Conservation (phyloP, 2,797 vertebrate genomes). For the Rousettus madagascariensis region DNA sequence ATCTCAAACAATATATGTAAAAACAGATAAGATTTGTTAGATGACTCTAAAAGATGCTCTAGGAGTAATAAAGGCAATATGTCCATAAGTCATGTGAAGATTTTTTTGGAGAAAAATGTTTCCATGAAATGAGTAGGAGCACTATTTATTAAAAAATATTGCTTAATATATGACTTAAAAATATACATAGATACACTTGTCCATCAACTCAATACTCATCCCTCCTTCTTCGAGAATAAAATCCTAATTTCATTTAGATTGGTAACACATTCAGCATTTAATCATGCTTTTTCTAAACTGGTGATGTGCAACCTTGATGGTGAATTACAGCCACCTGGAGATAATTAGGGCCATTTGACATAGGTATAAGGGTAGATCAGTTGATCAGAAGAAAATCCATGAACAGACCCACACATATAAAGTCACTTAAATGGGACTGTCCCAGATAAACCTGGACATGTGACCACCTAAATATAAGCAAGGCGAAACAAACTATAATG, state of each 20-base stretch:
- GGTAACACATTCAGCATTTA: conserved; percentile 5
- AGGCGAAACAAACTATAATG: not conserved
- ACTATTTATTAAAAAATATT: not conserved
- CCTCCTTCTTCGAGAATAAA: not conserved
- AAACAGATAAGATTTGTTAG: not conserved
- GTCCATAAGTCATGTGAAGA: not conserved
- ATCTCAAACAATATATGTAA: not conserved
- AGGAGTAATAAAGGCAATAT: not conserved
- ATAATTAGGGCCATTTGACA: not conserved
- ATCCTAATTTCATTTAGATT: not conserved
- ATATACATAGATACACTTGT: not conserved
- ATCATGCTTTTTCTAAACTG: not conserved
- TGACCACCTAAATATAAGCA: not conserved
- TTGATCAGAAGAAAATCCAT: not conserved
- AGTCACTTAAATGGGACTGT: not conserved
- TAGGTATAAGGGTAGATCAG: not conserved
- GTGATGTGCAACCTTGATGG: not conserved
- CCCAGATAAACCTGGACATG: not conserved
- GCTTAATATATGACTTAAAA: not conserved
- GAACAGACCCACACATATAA: not conserved
- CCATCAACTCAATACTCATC: not conserved
- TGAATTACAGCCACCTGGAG: not conserved
- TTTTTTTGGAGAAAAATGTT: accelerated
- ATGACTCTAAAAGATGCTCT: not conserved
- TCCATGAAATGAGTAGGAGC: not conserved